Conservation (phyloP, 2,888 invertebrate genomes). For the Hedya salicella region DNA sequence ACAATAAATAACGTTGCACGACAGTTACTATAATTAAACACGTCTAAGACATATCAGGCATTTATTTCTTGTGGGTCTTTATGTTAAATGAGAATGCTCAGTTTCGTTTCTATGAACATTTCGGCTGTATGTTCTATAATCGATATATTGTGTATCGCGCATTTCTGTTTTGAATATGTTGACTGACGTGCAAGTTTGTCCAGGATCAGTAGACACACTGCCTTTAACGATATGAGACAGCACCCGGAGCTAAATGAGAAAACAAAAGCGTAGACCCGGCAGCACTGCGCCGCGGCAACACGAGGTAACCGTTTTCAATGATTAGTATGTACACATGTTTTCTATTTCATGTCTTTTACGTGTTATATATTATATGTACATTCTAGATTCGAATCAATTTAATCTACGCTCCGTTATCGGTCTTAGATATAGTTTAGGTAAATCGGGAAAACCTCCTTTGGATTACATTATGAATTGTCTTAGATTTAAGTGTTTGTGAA, state of each 20-base stretch:
- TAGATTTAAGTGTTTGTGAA: constrained; percentile 55
- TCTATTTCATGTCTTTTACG: constrained; percentile 37
- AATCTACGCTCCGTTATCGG: constrained; percentile 35
- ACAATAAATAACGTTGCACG: constrained; percentile 57
- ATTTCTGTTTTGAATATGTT: constrained; percentile 66
- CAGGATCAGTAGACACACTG: constrained; percentile 80
- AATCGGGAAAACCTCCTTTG: constrained; percentile 40
- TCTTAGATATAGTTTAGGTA: constrained; percentile 34
- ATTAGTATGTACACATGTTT: constrained; percentile 49
- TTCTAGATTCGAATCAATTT: constrained; percentile 30
- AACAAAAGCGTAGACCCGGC: constrained; percentile 56
- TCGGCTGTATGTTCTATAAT: constrained; percentile 72
- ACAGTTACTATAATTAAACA: constrained; percentile 44
- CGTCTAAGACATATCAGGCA: constrained; percentile 47
- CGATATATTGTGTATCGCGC: constrained; percentile 48
- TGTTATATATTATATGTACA: constrained; percentile 45
- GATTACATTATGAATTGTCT: constrained; percentile 45
- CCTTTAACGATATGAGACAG: constrained; percentile 74
- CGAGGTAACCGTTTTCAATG: constrained; percentile 80
- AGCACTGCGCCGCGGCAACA: constrained; percentile 69
- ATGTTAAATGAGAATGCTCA: constrained; percentile 56
- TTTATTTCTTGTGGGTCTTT: constrained; percentile 73
- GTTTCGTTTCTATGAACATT: constrained; percentile 43
- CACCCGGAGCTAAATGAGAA: constrained; percentile 70
- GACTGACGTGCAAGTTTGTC: constrained; percentile 78